Evolutionary conservation across 2,888 invertebrate genomes (phyloP), one percentile per base, ranked within the genome.

Genomic region (Acronicta psi): DNA sequence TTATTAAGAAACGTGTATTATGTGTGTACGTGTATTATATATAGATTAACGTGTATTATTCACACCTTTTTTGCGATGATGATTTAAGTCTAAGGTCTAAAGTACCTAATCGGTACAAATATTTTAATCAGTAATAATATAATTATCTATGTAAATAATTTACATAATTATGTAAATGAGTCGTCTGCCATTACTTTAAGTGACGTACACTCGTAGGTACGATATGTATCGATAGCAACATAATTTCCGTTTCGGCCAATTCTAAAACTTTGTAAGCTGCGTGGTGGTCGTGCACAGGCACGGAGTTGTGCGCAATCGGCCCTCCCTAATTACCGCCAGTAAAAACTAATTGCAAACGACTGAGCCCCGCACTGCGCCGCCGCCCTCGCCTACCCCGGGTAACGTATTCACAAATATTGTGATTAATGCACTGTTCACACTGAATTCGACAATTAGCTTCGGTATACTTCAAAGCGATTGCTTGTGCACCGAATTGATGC

Each of bases 281-380:
- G 5, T 25, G 56, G 57, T 53, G 64, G 77, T 75, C 61, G 63
- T 61, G 75, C 69, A 77, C 79, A 73, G 76, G 81, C 82, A 79
- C 80, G 83, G 70, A 83, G 82, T 79, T 80, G 83, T 76, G 83
- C 87, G 85, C 89, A 88, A 90, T 91, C 89, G 88, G 85, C 87
- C 79, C 84, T 82, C 86, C 87, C 88, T 90, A 90, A 91, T 91
- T 91, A 91, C 88, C 81, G 82, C 82, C 86, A 88, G 90, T 90
- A 91, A 92, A 91, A 91, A 92, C 88, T 90, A 91, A 91, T 91
- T 90, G 89, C 87, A 79, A 86, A 79, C 86, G 84, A 84, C 81
- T 74, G 81, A 77, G 75, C 76, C 67, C 76, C 69, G 55, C 71
- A 38, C 65, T 65, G 17, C 52, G 59, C 54, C 71, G 41, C 65